A percentile compares a stretch with the other conserved stretches of the same genome.
phyloP scores from a whole-genome alignment of 2,888 invertebrate species.

The Yponomeuta evonymella region DNA sequence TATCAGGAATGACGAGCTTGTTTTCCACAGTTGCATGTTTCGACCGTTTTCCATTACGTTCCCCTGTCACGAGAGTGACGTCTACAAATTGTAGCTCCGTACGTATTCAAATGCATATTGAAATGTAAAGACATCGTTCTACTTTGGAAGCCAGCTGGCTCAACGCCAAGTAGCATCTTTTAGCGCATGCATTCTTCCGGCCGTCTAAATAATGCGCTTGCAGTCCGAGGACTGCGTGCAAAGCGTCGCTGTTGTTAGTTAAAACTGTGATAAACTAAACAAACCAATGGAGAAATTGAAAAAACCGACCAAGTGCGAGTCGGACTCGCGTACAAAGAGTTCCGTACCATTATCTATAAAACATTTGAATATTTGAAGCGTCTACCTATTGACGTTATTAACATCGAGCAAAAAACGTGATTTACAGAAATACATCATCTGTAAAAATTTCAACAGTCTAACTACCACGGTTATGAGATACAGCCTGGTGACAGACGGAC shows the following conservation, averaged over 20 bases:
- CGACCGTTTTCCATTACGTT: not conserved
- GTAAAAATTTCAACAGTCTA: no score
- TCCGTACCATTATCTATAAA: no score
- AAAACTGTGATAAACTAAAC: not conserved
- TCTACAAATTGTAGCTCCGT: not conserved
- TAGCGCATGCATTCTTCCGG: slow-evolving; percentile 5
- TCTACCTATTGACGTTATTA: no score
- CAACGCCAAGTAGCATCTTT: slow-evolving; percentile 7
- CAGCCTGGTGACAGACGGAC: no score
- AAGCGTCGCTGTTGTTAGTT: not conserved
- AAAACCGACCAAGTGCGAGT: no score
- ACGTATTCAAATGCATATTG: not conserved
- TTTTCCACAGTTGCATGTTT: not conserved
- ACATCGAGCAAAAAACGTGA: no score
- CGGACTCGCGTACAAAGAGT: no score
- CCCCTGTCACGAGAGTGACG: not conserved
- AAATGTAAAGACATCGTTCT: slow-evolving; percentile 4
- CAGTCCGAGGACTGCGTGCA: not conserved
- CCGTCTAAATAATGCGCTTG: not conserved
- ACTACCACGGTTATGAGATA: no score
- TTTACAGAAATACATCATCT: no score
- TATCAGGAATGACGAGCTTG: not conserved
- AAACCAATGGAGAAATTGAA: no score
- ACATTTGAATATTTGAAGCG: no score
- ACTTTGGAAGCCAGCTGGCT: slow-evolving; percentile 1